These are phyloP conservation scores for Cottus gobio DNA, from an alignment of 2,113 vertebrate genomes.

Conservation along the genomic window DNA sequence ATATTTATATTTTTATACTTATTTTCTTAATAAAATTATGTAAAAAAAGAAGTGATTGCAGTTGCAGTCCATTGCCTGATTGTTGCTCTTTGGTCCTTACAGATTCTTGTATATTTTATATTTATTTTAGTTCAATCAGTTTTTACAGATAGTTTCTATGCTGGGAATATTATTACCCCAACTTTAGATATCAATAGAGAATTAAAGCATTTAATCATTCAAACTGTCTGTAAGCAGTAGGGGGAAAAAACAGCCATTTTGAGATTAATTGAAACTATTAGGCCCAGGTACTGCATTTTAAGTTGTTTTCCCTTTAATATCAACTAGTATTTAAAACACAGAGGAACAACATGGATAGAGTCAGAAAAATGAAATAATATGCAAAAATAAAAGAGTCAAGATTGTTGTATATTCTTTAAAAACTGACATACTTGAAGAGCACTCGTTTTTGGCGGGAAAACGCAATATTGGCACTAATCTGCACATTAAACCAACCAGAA, in stretches of 20 bases:
- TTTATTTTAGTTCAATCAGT: neutral
- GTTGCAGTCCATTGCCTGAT: conserved; percentile 12
- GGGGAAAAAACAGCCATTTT: neutral
- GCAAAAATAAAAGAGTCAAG: neutral
- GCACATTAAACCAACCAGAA: neutral
- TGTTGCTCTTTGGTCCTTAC: neutral
- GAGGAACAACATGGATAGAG: neutral
- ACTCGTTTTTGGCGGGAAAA: neutral
- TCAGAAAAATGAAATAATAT: no score
- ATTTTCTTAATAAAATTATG: conserved; percentile 93
- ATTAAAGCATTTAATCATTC: neutral
- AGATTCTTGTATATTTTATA: no score
- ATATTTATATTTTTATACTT: conserved; percentile 99
- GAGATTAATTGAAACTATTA: neutral
- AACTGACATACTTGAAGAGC: neutral
- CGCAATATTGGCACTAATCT: neutral
- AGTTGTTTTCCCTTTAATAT: neutral
- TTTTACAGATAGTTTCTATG: neutral
- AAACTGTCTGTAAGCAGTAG: neutral
- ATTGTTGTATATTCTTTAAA: neutral
- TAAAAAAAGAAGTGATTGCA: conserved; percentile 3
- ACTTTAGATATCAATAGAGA: neutral
- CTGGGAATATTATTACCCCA: neutral
- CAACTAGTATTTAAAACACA: neutral
- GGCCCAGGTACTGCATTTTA: neutral